phyloP scores from a whole-genome alignment of 2,797 vertebrate genomes.

The Dipus sagitta region DNA sequence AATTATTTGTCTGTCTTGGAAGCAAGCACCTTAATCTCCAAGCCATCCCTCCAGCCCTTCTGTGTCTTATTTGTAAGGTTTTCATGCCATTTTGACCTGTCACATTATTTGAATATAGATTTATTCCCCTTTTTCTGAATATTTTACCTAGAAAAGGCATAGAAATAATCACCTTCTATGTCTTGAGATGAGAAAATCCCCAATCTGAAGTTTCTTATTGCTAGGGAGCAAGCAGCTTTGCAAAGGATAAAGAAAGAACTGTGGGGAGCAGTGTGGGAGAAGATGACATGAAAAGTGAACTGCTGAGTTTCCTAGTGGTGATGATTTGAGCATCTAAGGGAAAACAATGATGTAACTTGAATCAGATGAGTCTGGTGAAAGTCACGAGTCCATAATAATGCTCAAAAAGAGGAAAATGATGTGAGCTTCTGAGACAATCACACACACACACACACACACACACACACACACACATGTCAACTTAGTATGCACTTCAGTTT shows the following conservation, averaged over 20 bases:
- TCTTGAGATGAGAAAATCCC: not conserved
- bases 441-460: not conserved
- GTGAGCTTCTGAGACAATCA: not conserved
- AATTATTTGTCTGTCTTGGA: not conserved
- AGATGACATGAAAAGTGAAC: not conserved
- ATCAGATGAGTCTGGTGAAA: not conserved
- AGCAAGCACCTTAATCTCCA: no score
- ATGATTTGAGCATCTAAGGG: not conserved
- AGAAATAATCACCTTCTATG: not conserved
- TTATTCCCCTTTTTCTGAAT: not conserved
- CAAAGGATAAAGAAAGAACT: not conserved
- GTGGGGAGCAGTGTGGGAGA: not conserved
- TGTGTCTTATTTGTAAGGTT: no score
- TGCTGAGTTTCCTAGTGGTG: not conserved
- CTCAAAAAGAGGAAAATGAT: not conserved
- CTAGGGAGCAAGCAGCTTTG: slow-evolving; percentile 3
- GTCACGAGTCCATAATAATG: not conserved
- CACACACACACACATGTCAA: not conserved
- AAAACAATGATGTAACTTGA: not conserved
- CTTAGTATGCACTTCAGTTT: not conserved
- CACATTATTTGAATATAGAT: not conserved
- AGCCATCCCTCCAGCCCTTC: not conserved
- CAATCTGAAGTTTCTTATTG: not conserved
- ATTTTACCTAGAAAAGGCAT: not conserved
- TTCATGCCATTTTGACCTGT: not conserved